Evolutionary conservation across 1,140 invertebrate species (phyloP).

Genomic region (Lithobius niger): DNA sequence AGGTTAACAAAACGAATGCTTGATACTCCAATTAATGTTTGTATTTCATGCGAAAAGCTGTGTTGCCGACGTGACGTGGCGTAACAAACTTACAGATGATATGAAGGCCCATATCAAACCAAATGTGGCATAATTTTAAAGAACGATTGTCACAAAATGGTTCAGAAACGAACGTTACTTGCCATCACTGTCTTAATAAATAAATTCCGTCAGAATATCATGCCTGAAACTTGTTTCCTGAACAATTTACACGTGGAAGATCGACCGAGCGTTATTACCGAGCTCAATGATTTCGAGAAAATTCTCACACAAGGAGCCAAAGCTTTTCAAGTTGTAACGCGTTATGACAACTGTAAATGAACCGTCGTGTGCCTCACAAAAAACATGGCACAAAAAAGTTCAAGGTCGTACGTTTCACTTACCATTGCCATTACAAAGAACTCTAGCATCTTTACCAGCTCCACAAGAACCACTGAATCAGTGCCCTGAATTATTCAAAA

Average conservation of each 20-base stretch:
- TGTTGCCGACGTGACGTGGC: too few species aligned
- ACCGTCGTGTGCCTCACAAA: neutral
- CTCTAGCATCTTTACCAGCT: neutral
- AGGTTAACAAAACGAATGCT: too few species aligned
- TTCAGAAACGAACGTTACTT: too few species aligned
- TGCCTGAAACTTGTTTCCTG: neutral
- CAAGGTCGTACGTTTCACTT: neutral
- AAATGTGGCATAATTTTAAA: too few species aligned
- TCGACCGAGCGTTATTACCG: neutral
- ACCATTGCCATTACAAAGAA: neutral
- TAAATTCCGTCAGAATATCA: neutral
- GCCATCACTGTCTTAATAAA: neutral
- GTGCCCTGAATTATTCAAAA: neutral
- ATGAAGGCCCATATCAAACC: neutral
- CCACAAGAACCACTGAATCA: neutral
- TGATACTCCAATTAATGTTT: too few species aligned
- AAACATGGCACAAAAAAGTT: neutral
- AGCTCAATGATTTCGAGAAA: neutral
- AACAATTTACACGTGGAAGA: neutral
- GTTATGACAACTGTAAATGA: neutral
- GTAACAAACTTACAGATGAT: neutral
- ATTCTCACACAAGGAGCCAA: neutral
- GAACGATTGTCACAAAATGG: too few species aligned
- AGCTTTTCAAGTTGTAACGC: neutral
- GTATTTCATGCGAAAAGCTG: too few species aligned